Conservation (phyloP, 35 echinoderm and acorn worm species). For the Holothuria glaberrima region DNA sequence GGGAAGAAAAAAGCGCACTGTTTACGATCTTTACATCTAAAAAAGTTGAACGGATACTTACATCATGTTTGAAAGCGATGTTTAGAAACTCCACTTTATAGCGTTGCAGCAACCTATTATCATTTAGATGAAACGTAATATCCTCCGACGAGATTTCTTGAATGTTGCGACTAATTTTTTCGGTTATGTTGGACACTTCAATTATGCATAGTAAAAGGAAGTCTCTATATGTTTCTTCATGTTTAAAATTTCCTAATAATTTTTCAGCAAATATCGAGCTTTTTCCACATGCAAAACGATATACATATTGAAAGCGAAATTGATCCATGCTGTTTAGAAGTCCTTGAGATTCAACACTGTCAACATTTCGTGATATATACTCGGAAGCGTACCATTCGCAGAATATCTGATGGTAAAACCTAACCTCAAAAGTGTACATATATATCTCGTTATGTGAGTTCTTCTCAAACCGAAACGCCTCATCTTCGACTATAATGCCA, state of each 20-base stretch:
- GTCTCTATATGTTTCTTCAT: neutral
- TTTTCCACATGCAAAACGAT: constrained; percentile 20
- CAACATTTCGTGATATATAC: neutral
- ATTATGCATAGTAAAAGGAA: neutral
- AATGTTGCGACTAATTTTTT: neutral
- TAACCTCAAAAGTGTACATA: neutral
- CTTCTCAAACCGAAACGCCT: no score
- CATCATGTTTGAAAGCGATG: constrained; percentile 15
- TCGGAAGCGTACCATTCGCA: constrained; percentile 39
- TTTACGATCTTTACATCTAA: no score
- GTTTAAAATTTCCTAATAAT: neutral
- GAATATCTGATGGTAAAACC: constrained; percentile 11
- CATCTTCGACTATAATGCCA: no score
- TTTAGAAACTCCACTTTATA: neutral
- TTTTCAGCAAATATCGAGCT: neutral
- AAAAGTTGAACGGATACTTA: neutral
- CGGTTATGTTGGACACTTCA: neutral
- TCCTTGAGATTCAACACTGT: neutral
- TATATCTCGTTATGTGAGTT: neutral
- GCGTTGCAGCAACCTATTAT: neutral
- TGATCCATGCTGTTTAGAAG: neutral
- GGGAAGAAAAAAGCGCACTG: no score
- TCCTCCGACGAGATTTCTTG: neutral
- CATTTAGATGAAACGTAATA: neutral
- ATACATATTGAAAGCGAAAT: constrained; percentile 1